Evolutionary conservation across 2,113 vertebrate genomes (phyloP), one percentile per base, ranked within the genome.

Genomic region (Leucoraja erinaceus): DNA sequence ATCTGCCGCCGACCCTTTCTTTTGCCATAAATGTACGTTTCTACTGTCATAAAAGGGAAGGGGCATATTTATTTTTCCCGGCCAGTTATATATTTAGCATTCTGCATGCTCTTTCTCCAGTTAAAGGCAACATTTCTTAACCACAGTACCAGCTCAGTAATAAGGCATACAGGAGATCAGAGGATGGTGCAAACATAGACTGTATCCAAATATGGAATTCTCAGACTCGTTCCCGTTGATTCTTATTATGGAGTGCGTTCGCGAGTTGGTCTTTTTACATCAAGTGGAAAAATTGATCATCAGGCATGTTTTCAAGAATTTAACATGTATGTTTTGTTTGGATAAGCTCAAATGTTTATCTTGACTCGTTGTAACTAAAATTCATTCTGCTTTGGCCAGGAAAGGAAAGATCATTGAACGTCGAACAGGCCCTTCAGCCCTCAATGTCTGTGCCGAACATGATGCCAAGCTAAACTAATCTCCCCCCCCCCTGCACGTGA

Each of bases 1-100:
- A 10, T 91, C 90, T 47, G 16, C 90, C 72, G 28, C 22, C 33
- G 18, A 70, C 12, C 22, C 28, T 91, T 90, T 38, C 18, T 72
- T 79, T 91, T 72, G 33, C 90, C 90, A 72, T 91, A 91, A 68
- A 91, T 91, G 90, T 91, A 91, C 68, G 9, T 72, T 72, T 72
- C 20, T 70, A 33, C 33, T 38, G 33, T 70, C 38, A 72, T 68
- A 72, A 72, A 74, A 72, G 22, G 90, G 90, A 22, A 91, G 59
- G n/a, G 33, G 25, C 16, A 72, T 91, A 38, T 91, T 91, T 91
- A 47, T 91, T 72, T 91, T 74, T 22, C 33, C 66, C 68, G 14
- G 33, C 20, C 66, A 74, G 22, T 47, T 72, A 91, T 72, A 91
- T 91, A 74, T 91, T 91, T 91, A 72, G 68, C 68, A 72, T 22